Conservation (phyloP, 2,888 invertebrate genomes). For the Quadroppia sp. region DNA sequence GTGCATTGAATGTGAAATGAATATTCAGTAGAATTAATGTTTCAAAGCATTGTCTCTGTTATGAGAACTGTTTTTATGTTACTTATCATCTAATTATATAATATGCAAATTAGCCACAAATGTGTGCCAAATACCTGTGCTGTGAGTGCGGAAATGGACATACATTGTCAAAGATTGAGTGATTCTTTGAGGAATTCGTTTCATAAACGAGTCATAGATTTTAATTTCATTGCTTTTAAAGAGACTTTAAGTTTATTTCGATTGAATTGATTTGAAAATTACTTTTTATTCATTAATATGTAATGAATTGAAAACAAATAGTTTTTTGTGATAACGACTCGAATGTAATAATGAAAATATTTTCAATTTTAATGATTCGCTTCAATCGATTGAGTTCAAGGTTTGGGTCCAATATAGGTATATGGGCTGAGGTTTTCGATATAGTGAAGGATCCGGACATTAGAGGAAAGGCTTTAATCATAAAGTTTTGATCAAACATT, state of each 20-base stretch:
- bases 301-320: too few relatives aligned
- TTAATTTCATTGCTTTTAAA: too few relatives aligned
- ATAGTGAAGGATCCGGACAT: neutral
- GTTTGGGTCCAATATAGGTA: neutral
- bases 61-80: neutral
- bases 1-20: neutral
- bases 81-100: neutral
- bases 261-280: too few relatives aligned
- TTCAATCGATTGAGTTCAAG: slow-evolving; percentile 26
- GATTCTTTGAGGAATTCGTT: too few relatives aligned
- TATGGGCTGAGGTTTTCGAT: neutral
- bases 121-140: too few relatives aligned
- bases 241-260: too few relatives aligned
- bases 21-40: neutral
- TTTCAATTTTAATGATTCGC: slow-evolving; percentile 5
- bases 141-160: too few relatives aligned
- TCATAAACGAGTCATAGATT: too few relatives aligned
- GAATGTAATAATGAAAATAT: neutral
- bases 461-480: neutral
- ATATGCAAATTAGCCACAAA: neutral
- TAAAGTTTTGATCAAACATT: neutral
- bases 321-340: neutral
- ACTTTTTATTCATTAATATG: too few relatives aligned
- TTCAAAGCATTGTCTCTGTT: neutral
- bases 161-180: too few relatives aligned